phyloP scores from a whole-genome alignment of 2,888 invertebrate species.

The Aspidiotus destructor region DNA sequence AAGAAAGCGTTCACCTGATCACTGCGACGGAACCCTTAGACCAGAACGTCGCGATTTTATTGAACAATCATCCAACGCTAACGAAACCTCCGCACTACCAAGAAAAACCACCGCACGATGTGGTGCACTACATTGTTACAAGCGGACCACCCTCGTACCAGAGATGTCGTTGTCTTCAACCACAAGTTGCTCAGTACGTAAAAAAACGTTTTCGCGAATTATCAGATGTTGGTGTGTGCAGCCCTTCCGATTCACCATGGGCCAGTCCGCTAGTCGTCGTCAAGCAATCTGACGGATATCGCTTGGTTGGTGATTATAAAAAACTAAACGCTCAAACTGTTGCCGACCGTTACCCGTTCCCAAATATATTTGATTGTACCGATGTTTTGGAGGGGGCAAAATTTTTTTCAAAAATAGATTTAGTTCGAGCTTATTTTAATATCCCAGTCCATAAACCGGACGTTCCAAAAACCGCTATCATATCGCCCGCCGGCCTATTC shows the following conservation, averaged over 20 bases:
- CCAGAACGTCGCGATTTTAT: slow-evolving; percentile 26
- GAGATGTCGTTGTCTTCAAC: slow-evolving; percentile 38
- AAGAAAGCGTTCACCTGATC: not conserved
- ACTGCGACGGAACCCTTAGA: slow-evolving; percentile 11
- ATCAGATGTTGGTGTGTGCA: slow-evolving; percentile 38
- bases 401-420: slow-evolving; percentile 40
- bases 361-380: slow-evolving; percentile 39
- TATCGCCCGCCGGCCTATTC: not conserved
- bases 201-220: slow-evolving; percentile 39
- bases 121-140: slow-evolving; percentile 38
- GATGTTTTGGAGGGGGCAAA: slow-evolving; percentile 37
- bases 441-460: slow-evolving; percentile 40
- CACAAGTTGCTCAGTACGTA: slow-evolving; percentile 38
- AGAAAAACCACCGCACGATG: slow-evolving; percentile 26
- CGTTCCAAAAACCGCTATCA: slow-evolving; percentile 33
- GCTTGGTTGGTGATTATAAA: slow-evolving; percentile 42
- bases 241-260: slow-evolving; percentile 40
- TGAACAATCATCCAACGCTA: slow-evolving; percentile 14
- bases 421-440: slow-evolving; percentile 41
- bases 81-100: not conserved
- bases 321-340: slow-evolving; percentile 40
- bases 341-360: slow-evolving; percentile 41
- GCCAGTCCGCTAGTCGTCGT: slow-evolving; percentile 39
- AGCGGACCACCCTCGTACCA: slow-evolving; percentile 39
- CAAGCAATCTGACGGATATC: slow-evolving; percentile 38